Evolutionary conservation across 2,113 vertebrate genomes (phyloP).

Genomic region (Mesocricetus auratus): DNA sequence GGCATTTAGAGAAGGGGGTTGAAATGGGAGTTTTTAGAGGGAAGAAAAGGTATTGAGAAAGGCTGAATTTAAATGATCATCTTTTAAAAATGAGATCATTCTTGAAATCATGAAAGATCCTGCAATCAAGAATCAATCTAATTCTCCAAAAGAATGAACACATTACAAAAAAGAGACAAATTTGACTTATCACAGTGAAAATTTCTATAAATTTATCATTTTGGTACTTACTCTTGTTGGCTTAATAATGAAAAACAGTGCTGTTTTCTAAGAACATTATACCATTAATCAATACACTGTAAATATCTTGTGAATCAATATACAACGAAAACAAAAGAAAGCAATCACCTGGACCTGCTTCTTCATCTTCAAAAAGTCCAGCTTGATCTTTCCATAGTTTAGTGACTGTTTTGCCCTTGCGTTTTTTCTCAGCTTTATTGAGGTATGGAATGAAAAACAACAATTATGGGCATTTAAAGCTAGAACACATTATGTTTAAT

Average conservation of each 20-base stretch:
- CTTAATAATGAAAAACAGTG: not conserved
- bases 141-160: slow-evolving; percentile 20
- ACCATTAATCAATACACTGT: not conserved
- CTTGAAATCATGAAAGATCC: too few species aligned
- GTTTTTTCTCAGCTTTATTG: not conserved
- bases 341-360: not conserved
- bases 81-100: too few species aligned
- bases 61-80: not conserved
- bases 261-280: slow-evolving; percentile 44
- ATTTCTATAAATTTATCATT: slow-evolving; percentile 46
- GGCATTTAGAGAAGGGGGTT: too few species aligned
- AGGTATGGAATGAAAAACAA: not conserved
- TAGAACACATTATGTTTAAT: not conserved
- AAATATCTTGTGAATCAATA: slow-evolving; percentile 46
- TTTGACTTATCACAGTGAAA: slow-evolving; percentile 13
- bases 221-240: slow-evolving; percentile 33
- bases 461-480: not conserved
- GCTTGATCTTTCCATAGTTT: not conserved
- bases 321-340: slow-evolving; percentile 17
- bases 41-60: not conserved
- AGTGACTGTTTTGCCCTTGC: not conserved
- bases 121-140: slow-evolving; percentile 40
- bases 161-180: slow-evolving; percentile 26
- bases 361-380: not conserved
- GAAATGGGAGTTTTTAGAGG: not conserved